Evolutionary conservation across 2,797 vertebrate genomes (phyloP).

Genomic region (Sebastolobus altivelis): DNA sequence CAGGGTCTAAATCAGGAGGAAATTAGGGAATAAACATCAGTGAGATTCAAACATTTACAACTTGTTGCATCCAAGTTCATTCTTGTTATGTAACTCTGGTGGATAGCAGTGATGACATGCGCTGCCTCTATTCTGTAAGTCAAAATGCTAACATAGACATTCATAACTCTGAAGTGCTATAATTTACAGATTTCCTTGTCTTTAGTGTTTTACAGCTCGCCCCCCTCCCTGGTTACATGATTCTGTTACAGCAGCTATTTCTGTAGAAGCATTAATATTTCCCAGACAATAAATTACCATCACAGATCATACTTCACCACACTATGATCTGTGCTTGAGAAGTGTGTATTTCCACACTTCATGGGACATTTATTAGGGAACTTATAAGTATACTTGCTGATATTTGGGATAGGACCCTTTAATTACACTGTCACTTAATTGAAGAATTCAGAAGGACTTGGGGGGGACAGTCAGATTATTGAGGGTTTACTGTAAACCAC

Average conservation of each 20-base stretch:
- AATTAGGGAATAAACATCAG: not conserved
- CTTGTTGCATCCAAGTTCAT: not conserved
- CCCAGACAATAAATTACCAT: conserved; percentile 68
- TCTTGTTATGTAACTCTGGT: not conserved
- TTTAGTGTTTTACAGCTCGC: conserved; percentile 39
- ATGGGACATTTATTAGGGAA: conserved; percentile 4
- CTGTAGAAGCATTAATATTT: conserved; percentile 60
- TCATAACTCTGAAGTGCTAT: conserved; percentile 43
- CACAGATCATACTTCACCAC: conserved; percentile 43
- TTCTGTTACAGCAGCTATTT: conserved; percentile 76
- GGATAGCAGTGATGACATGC: conserved; percentile 1
- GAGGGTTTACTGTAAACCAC: conserved; percentile 33
- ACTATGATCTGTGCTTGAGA: conserved; percentile 39
- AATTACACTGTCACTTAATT: conserved; percentile 10
- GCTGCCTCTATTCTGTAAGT: conserved; percentile 14
- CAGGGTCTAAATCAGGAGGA: not conserved
- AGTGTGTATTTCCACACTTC: conserved; percentile 21
- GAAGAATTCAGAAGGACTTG: not conserved
- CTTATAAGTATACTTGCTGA: not conserved
- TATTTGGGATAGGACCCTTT: not conserved
- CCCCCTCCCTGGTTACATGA: conserved; percentile 38
- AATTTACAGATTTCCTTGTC: conserved; percentile 50
- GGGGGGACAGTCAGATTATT: conserved; percentile 7
- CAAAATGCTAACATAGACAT: conserved; percentile 31
- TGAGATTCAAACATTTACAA: not conserved